Evolutionary conservation across 1,140 invertebrate genomes (phyloP).

Genomic region (Platyscapa corneri): DNA sequence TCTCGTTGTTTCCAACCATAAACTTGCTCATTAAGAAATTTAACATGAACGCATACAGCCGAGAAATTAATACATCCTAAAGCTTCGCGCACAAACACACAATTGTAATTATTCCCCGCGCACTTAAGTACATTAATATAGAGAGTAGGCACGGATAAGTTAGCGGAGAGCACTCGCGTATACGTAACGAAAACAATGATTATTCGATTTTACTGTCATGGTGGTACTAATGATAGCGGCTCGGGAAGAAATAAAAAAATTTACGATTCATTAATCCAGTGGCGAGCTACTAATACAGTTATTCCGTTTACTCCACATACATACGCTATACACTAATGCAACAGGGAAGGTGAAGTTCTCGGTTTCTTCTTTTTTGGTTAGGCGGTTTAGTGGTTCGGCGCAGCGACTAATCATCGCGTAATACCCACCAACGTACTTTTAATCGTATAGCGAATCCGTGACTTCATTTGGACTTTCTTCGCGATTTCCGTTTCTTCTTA

Average conservation of each 20-base stretch:
- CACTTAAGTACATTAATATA: not conserved
- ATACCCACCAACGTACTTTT: not conserved
- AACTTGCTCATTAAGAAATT: constrained; percentile 35
- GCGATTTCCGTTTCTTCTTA: not conserved
- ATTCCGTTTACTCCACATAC: not conserved
- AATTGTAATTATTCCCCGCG: not conserved
- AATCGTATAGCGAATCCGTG: not conserved
- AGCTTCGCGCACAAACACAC: not conserved
- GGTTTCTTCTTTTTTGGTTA: constrained; percentile 17
- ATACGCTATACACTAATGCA: not conserved
- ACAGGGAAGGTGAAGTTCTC: not conserved
- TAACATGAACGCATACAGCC: constrained; percentile 22
- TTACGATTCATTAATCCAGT: constrained; percentile 51
- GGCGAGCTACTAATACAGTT: not conserved
- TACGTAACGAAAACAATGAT: not conserved
- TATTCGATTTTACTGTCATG: not conserved
- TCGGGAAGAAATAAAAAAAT: not conserved
- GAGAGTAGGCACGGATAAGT: not conserved
- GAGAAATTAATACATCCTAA: too few relatives aligned
- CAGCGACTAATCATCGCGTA: constrained; percentile 46
- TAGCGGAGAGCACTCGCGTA: not conserved
- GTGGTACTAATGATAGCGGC: not conserved
- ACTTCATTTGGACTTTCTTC: not conserved
- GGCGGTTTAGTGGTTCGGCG: constrained; percentile 54
- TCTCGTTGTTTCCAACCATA: constrained; percentile 26